phyloP scores from a whole-genome alignment of 2,888 invertebrate species.

The Chesias legatella region DNA sequence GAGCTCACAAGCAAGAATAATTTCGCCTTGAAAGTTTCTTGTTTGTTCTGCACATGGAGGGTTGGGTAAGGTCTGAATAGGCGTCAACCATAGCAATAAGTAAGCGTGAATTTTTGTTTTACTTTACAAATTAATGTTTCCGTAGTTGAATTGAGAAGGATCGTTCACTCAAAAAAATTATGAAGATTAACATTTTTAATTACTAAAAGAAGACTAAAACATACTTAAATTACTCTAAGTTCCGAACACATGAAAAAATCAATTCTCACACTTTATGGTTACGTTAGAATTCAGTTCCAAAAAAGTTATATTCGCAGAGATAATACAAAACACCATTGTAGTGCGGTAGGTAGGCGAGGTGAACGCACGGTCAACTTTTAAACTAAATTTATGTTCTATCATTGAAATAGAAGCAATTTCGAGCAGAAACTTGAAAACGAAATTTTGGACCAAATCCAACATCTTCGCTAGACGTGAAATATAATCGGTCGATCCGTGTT shows the following conservation, averaged over 20 bases:
- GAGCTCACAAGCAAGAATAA: no score
- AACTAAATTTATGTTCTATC: conserved; percentile 13
- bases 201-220: no score
- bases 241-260: conserved; percentile 5
- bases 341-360: not conserved
- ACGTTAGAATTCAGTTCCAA: conserved; percentile 6
- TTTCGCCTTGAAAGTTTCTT: no score
- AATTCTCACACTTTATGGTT: conserved; percentile 12
- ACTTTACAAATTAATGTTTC: no score
- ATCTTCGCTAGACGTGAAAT: conserved; percentile 7
- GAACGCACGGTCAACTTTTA: conserved; percentile 5
- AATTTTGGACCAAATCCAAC: conserved; percentile 17
- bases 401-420: conserved; percentile 13
- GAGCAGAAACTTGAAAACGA: conserved; percentile 14
- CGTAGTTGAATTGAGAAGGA: no score
- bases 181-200: no score
- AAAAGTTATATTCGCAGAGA: conserved; percentile 1
- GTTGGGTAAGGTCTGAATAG: no score
- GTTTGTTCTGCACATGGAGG: no score
- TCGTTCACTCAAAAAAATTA: no score
- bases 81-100: no score
- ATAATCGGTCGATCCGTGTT: conserved; percentile 8
- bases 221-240: conserved; percentile 1
- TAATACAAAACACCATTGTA: not conserved
- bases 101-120: no score